These are phyloP conservation scores for Sarcoramphus papa DNA, from an alignment of 2,797 vertebrate genomes.

Conservation along the genomic window DNA sequence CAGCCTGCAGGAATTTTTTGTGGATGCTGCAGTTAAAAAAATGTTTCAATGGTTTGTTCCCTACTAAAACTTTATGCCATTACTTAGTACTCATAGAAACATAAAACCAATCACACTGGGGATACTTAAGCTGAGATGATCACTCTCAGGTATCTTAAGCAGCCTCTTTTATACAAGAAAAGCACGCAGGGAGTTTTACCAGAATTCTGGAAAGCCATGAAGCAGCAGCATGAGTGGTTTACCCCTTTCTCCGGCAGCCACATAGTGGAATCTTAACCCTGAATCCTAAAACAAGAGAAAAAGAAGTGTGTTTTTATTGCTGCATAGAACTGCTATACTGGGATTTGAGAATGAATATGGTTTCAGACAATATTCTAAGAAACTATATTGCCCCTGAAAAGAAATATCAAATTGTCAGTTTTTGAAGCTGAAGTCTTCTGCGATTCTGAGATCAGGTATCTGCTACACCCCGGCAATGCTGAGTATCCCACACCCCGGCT, in stretches of 20 bases:
- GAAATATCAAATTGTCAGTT: not conserved
- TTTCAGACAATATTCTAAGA: not conserved
- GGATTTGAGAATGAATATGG: not conserved
- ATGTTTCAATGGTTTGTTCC: not conserved
- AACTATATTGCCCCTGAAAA: not conserved
- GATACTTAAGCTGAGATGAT: not conserved
- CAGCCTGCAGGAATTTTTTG: not conserved
- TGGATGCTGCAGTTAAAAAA: not conserved
- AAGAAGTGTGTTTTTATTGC: not conserved
- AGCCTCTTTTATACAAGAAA: not conserved
- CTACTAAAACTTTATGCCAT: not conserved
- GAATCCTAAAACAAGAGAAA: conserved; percentile 83
- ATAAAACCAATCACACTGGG: not conserved
- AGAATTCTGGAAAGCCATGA: conserved; percentile 98
- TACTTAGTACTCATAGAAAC: not conserved
- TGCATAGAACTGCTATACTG: not conserved
- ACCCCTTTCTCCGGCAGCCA: conserved; percentile 94
- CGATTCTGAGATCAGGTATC: not conserved
- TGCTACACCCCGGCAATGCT: not conserved
- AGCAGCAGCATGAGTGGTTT: conserved; percentile 97
- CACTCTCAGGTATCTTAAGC: not conserved
- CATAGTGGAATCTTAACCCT: conserved; percentile 96
- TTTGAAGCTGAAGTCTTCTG: not conserved
- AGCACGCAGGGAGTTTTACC: conserved; percentile 75
- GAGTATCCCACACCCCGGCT: not conserved